Percentiles rank a stretch among this genome's conserved stretches.
Conservation (phyloP, 1,140 invertebrate species). For the Brachystomella parvula region DNA sequence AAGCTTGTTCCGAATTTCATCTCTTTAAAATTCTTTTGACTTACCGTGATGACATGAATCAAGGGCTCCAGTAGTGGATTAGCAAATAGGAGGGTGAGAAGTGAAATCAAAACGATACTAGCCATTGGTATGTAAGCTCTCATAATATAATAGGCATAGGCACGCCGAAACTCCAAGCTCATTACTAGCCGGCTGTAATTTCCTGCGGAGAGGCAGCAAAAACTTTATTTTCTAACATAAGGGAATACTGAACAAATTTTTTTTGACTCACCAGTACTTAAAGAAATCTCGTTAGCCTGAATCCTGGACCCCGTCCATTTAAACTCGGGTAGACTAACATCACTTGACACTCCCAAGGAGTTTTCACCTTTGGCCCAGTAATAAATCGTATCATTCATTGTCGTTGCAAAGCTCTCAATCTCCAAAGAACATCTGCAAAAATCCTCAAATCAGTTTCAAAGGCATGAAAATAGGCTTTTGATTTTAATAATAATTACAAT, state of each 20-base stretch:
- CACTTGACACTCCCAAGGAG: not conserved
- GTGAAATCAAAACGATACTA: not conserved
- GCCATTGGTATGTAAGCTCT: not conserved
- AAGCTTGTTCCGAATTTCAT: not conserved
- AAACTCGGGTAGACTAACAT: not conserved
- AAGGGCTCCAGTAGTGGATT: constrained; percentile 1
- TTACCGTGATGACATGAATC: constrained; percentile 2
- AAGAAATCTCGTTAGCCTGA: not conserved
- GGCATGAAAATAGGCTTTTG: not conserved
- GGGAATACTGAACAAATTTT: not conserved
- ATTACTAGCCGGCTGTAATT: not conserved
- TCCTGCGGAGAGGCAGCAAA: no score
- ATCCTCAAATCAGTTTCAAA: not conserved
- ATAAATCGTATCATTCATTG: constrained; percentile 5
- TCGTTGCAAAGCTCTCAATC: constrained; percentile 24
- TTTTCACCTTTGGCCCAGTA: not conserved
- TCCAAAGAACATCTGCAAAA: constrained; percentile 19
- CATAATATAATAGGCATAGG: not conserved
- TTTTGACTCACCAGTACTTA: not conserved
- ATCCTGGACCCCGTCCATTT: not conserved
- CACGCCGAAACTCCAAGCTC: not conserved
- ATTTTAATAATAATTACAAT: not conserved
- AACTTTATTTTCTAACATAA: not conserved
- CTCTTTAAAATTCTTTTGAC: not conserved
- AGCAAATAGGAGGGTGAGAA: not conserved